These are phyloP conservation scores for Notodonta ziczac DNA, from an alignment of 2,888 invertebrate genomes.

Conservation along the genomic window DNA sequence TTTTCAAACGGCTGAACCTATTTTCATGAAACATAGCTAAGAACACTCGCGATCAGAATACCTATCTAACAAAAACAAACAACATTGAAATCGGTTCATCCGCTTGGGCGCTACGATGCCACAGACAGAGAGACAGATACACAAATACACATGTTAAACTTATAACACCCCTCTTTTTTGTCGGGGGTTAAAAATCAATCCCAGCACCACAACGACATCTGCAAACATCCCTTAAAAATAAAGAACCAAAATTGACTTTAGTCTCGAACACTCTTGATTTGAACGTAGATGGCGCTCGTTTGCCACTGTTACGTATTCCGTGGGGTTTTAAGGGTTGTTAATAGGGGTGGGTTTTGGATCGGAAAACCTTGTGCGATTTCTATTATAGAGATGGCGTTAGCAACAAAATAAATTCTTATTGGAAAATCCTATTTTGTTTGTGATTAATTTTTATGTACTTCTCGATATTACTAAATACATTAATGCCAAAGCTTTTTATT, in stretches of 20 bases:
- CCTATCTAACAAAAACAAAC: too few species aligned
- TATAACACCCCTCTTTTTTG: too few species aligned
- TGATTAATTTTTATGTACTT: too few species aligned
- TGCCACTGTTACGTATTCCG: constrained; percentile 15
- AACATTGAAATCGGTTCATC: too few species aligned
- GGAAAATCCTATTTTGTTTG: neutral
- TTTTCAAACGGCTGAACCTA: too few species aligned
- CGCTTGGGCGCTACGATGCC: too few species aligned
- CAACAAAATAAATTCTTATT: neutral
- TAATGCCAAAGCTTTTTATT: too few species aligned
- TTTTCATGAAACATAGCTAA: too few species aligned
- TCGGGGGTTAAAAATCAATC: constrained; percentile 25
- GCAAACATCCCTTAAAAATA: constrained; percentile 49
- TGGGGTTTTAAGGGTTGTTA: constrained; percentile 29
- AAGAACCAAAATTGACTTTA: constrained; percentile 52
- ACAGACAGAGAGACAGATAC: too few species aligned
- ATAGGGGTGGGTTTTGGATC: constrained; percentile 17
- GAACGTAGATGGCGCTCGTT: constrained; percentile 60
- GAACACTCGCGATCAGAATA: too few species aligned
- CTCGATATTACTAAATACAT: too few species aligned
- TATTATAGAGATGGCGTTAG: constrained; percentile 25
- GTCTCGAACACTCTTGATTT: constrained; percentile 26
- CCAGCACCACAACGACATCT: constrained; percentile 57
- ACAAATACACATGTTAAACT: too few species aligned
- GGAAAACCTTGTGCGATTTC: constrained; percentile 8